phyloP scores from a whole-genome alignment of 2,888 invertebrate species.

The Cosmopolites sordidus region DNA sequence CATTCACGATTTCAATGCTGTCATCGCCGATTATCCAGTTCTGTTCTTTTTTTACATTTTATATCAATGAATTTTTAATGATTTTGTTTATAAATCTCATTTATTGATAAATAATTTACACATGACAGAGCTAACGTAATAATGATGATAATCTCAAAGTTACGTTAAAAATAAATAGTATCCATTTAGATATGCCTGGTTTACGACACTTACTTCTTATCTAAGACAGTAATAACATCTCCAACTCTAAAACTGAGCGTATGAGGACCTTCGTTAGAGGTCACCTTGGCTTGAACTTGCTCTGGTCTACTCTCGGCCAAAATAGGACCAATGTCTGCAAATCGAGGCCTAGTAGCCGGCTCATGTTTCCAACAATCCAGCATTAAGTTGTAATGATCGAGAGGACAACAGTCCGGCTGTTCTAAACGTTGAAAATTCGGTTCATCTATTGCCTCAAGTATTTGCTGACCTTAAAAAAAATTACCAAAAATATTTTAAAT shows the following conservation, averaged over 20 bases:
- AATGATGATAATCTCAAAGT: too few species aligned
- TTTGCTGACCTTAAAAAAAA: conserved; percentile 71
- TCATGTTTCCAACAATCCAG: conserved; percentile 96
- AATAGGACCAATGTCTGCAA: conserved; percentile 72
- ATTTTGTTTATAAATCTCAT: too few species aligned
- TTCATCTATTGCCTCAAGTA: conserved; percentile 90
- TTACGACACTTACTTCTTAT: conserved; percentile 60
- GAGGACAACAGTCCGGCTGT: conserved; percentile 91
- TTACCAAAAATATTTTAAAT: too few species aligned
- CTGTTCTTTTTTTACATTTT: too few species aligned
- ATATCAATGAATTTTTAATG: too few species aligned
- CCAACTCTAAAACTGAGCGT: conserved; percentile 80
- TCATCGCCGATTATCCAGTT: too few species aligned
- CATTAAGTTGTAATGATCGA: conserved; percentile 89
- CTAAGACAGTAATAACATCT: conserved; percentile 89
- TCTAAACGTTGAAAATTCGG: conserved; percentile 88
- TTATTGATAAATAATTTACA: too few species aligned
- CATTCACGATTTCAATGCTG: too few species aligned
- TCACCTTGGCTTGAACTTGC: conserved; percentile 78
- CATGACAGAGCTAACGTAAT: too few species aligned
- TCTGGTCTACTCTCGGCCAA: conserved; percentile 87
- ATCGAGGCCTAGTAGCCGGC: conserved; percentile 81
- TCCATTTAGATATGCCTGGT: background rate
- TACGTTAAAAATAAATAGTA: too few species aligned
- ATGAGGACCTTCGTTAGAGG: conserved; percentile 53